These are phyloP conservation scores for Tachycineta bicolor DNA, from an alignment of 2,113 vertebrate genomes.

Conservation along the genomic window DNA sequence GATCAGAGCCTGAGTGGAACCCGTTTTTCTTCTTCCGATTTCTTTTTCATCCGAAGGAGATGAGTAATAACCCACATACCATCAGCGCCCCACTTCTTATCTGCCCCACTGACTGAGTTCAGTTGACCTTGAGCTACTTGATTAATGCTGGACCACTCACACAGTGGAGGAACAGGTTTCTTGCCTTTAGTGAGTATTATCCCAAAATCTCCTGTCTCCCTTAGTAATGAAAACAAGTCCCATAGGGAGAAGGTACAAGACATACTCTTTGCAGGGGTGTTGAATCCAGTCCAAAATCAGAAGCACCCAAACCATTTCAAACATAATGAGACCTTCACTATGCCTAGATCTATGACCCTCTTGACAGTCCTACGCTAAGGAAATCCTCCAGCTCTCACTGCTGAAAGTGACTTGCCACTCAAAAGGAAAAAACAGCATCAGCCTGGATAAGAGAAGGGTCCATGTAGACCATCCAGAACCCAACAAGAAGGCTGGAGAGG, in stretches of 20 bases:
- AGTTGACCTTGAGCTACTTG: background rate
- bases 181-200: background rate
- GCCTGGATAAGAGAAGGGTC: background rate
- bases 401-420: background rate
- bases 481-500: background rate
- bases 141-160: background rate
- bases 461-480: fast-evolving
- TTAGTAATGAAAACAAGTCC: background rate
- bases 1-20: background rate
- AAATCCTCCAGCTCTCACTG: background rate
- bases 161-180: background rate
- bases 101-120: background rate
- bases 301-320: background rate
- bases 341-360: background rate
- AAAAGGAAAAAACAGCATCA: background rate
- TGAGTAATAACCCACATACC: background rate
- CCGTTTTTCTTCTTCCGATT: background rate
- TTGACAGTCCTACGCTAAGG: background rate
- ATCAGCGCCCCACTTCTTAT: background rate
- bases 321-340: background rate
- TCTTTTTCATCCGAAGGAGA: background rate
- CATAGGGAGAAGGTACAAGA: background rate
- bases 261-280: background rate
- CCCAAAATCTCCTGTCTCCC: background rate
- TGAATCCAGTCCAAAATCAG: background rate